Percentiles rank a stretch among this genome's conserved stretches.
phyloP scores from a whole-genome alignment of 2,888 invertebrate species.

The Conops quadrifasciatus region DNA sequence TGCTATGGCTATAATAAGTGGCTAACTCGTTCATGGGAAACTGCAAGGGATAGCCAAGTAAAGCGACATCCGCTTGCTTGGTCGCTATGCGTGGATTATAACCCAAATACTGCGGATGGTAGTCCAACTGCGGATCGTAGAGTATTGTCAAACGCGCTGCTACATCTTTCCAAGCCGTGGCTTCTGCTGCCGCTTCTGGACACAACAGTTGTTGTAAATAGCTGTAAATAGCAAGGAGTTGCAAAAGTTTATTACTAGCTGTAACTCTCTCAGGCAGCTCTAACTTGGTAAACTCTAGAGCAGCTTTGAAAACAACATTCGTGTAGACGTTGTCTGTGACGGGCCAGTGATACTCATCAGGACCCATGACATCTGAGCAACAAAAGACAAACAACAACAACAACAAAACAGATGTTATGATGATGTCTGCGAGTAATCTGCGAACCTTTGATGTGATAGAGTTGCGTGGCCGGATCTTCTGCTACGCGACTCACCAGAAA shows the following conservation, averaged over 20 bases:
- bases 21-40: slow-evolving; percentile 68
- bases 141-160: slow-evolving; percentile 68
- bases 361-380: slow-evolving; percentile 70
- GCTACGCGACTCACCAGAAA: slow-evolving; percentile 70
- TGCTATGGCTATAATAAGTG: background rate
- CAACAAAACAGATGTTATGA: background rate
- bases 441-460: slow-evolving; percentile 68
- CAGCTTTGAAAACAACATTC: slow-evolving; percentile 70
- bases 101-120: slow-evolving; percentile 70
- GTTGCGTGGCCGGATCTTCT: slow-evolving; percentile 66
- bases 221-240: background rate
- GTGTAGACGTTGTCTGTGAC: slow-evolving; percentile 71
- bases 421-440: background rate
- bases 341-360: slow-evolving; percentile 71
- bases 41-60: slow-evolving; percentile 70
- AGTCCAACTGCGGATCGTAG: slow-evolving; percentile 67
- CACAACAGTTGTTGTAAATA: background rate
- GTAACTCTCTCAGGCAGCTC: slow-evolving; percentile 54
- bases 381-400: background rate
- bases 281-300: slow-evolving; percentile 68
- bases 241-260: too few relatives aligned
- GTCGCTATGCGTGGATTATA: slow-evolving; percentile 66
- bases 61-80: slow-evolving; percentile 71
- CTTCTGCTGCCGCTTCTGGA: background rate
- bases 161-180: slow-evolving; percentile 60